Base-by-base conservation (phyloP, 2,797 vertebrate genomes). In the Microcaecilia unicolor region DNA sequence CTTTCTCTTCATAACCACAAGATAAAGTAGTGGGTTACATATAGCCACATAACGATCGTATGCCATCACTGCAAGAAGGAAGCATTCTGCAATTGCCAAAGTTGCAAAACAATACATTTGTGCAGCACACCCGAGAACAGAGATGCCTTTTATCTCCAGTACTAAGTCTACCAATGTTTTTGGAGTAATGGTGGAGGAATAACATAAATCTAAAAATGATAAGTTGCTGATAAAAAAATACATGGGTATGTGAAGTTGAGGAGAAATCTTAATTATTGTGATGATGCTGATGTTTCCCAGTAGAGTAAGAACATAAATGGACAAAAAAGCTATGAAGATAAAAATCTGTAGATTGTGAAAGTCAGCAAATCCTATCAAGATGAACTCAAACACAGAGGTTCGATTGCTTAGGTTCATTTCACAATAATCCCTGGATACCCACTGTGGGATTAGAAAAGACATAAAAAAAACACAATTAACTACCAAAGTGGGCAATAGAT, bases 21-120 rank as follows among this genome's bases (percentile, higher is more conserved):
- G 11, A 7, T 62, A 62, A 7, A 27, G 49, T 14, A 62, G 11
- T 2, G 57, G 58, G 34, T 25, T 37, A 6, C 63, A 59, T 3
- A 67, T 41, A n/a, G 55, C 58, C 8, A 10, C 31, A 11, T 51
- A 59, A 8, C 31, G 31, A 13, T 67, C 64, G 16, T 61, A 61
- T 7, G 58, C 52, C 58, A 32, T 44, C 28, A 18, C 45, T 2
- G 15, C 44, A 22, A 8, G 52, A 18, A 27, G 37, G 37, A 23
- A 56, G 15, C 15, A 51, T 27, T 10, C 50, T 9, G 48, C 25
- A 8, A 25, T 28, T 14, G 24, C 28, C 20, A 37, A n/a, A 40
- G 16, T n/a, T n/a, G 25, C 15, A 17, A 31, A 40, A 28, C 40
- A 18, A 4, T 19, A 10, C n/a, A 25, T 12, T 24, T 40, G 37